A percentile compares a stretch with the other conserved stretches of the same genome.
Evolutionary conservation across 2,888 invertebrate species (phyloP).

Genomic region (Nowickia ferox): DNA sequence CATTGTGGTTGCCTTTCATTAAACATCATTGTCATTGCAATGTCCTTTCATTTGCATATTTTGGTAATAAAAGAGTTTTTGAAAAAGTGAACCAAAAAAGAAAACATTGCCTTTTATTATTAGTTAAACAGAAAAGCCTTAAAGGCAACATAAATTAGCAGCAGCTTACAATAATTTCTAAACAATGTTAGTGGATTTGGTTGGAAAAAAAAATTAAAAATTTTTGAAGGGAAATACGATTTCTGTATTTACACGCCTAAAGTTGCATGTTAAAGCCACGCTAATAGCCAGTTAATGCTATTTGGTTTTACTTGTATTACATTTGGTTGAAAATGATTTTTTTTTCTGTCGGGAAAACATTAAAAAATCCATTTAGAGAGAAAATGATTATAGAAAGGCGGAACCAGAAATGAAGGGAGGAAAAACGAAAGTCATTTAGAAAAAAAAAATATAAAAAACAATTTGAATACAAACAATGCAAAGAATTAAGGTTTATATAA

Average conservation of each 20-base stretch:
- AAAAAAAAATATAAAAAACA: not conserved
- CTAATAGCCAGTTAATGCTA: conserved; percentile 50
- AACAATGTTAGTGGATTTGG: conserved; percentile 55
- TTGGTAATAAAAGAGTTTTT: conserved; percentile 51
- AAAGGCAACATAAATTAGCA: conserved; percentile 35
- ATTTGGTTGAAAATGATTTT: not conserved
- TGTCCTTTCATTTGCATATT: conserved; percentile 68
- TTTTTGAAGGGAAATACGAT: conserved; percentile 32
- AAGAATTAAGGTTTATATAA: too few relatives aligned
- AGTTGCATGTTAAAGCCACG: conserved; percentile 59
- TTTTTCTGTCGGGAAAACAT: not conserved
- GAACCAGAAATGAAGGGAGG: conserved; percentile 13
- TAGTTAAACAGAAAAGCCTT: conserved; percentile 20
- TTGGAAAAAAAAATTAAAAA: not conserved
- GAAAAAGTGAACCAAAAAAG: not conserved
- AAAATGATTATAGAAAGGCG: conserved; percentile 3
- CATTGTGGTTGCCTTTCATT: conserved; percentile 30
- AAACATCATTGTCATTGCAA: conserved; percentile 20
- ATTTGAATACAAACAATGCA: too few relatives aligned
- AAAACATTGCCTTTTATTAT: not conserved
- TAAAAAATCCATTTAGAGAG: not conserved
- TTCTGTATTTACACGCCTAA: conserved; percentile 64
- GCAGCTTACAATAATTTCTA: conserved; percentile 19
- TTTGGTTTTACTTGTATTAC: not conserved
- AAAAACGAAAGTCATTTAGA: conserved; percentile 1